Conservation (phyloP, 2,888 invertebrate genomes). For the Melangyna quadrimaculata region DNA sequence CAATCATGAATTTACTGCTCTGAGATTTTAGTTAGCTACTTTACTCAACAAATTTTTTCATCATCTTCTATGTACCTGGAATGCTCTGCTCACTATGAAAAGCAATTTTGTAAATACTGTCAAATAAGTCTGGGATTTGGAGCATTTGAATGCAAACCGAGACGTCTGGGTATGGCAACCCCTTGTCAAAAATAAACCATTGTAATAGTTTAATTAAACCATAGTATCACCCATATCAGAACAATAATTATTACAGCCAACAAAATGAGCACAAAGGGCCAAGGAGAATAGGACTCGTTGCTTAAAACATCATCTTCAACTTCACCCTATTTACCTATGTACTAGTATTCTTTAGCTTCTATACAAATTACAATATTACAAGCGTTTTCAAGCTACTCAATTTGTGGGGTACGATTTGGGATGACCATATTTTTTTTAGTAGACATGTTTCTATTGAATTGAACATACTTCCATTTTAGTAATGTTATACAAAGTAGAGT, state of each 20-base stretch:
- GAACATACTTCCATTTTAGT: no score
- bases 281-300: background rate
- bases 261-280: conserved; percentile 25
- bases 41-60: no score
- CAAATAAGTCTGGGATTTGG: no score
- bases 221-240: conserved; percentile 35
- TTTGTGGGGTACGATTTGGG: conserved; percentile 14
- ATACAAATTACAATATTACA: conserved; percentile 42
- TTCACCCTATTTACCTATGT: conserved; percentile 31
- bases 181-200: conserved; percentile 22
- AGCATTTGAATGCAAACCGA: background rate
- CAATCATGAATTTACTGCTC: no score
- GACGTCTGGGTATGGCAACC: conserved; percentile 17
- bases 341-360: background rate
- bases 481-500: no score
- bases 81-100: no score
- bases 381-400: conserved; percentile 29
- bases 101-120: no score
- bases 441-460: no score
- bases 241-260: conserved; percentile 57
- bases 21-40: no score
- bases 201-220: conserved; percentile 47
- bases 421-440: background rate
- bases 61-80: no score
- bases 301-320: conserved; percentile 20